Evolutionary conservation across 2,113 vertebrate genomes (phyloP), one percentile per base, ranked within the genome.

Genomic region (Eira barbara): DNA sequence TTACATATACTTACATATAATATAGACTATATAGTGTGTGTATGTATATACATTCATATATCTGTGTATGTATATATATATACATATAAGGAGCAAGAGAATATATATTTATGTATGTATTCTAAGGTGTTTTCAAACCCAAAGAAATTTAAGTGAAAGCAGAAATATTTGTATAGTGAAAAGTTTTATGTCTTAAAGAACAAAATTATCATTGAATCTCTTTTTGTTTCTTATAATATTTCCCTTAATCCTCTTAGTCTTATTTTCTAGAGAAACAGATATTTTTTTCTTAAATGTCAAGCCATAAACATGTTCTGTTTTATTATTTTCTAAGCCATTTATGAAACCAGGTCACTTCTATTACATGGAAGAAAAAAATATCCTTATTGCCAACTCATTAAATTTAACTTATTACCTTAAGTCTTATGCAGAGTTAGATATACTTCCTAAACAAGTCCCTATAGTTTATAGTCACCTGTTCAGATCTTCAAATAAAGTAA

Each of bases 401-500:
- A 57, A 71, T 52, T 91, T 89, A 59, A 89, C 23, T 76, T 80
- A 65, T 36, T 47, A 25, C 21, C 23, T 7, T 91, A 59, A 88
- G 5, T 87, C 13, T 83, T 65, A 78, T 42, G 31, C 45, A 27
- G 31, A 69, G 25, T 61, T 74, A 91, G 36, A 36, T 59, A 4
- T 31, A 65, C 18, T 67, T 93, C 23, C n/a, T 78, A 78, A 86
- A 76, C 18, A 90, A 69, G 36, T 52, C 88, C 20, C 31, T 55
- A 29, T 57, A 80, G 7, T 91, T 88, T 61, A 91, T 67, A 82
- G 13, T 59, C 7, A 82, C 15, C 4, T 49, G 73, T 45, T 84
- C 49, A 76, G 7, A n/a, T 94, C 88, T 98, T 96, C 87, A 94
- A 84, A 96, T 61, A 86, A 57, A 94, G n/a, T 86, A 94, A 97